Evolutionary conservation across 2,797 vertebrate species (phyloP).

Genomic region (Hyperoplus lanceolatus): DNA sequence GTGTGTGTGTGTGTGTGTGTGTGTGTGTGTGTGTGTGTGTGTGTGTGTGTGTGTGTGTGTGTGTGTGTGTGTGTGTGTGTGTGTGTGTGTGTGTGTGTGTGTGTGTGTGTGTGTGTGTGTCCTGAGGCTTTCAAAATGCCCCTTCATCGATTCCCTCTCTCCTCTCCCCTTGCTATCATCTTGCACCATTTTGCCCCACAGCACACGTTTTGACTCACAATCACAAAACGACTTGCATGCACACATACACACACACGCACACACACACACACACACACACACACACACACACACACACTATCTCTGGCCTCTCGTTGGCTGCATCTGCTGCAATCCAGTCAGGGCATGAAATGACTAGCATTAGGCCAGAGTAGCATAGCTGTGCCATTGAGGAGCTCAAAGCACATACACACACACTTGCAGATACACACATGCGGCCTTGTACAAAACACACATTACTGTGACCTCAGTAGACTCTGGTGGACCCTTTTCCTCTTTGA

Average conservation of each 20-base stretch:
- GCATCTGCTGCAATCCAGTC: conserved; percentile 79
- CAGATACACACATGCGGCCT: conserved; percentile 43
- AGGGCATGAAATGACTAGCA: conserved; percentile 82
- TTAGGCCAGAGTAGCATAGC: conserved; percentile 72
- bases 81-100: conserved; percentile 1
- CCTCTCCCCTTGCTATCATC: conserved; percentile 73
- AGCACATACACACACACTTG: conserved; percentile 54
- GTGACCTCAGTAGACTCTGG: conserved; percentile 59
- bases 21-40: too few species aligned
- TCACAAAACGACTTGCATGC: conserved; percentile 33
- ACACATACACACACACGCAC: conserved; percentile 10
- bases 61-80: conserved; percentile 15
- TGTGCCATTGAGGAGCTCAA: conserved; percentile 60
- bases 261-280: too few species aligned
- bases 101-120: conserved; percentile 16
- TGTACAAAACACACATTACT: conserved; percentile 41
- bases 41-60: conserved; percentile 6
- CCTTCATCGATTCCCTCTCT: conserved; percentile 76
- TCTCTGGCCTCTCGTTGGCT: conserved; percentile 71
- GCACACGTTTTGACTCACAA: conserved; percentile 71
- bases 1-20: background rate
- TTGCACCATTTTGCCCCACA: conserved; percentile 72
- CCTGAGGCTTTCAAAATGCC: conserved; percentile 64
- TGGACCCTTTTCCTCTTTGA: conserved; percentile 53
- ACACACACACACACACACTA: conserved; percentile 70